phyloP scores from a whole-genome alignment of 2,888 invertebrate genomes.

The Podotricha telesiphe region DNA sequence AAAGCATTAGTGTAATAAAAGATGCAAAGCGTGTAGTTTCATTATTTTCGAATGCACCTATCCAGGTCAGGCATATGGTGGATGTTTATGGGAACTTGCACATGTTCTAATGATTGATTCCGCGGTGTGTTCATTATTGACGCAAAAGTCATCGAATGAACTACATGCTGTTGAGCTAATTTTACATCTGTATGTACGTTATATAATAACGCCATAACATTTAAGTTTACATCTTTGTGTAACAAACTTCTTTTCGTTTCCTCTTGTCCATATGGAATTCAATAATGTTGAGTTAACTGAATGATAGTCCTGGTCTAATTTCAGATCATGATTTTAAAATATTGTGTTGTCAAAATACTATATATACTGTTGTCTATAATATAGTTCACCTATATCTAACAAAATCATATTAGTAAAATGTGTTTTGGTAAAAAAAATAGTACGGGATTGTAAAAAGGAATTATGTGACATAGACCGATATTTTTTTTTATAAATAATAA shows the following conservation, averaged over 20 bases:
- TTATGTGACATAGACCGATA: too few species aligned
- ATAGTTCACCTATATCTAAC: too few species aligned
- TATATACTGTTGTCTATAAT: too few species aligned
- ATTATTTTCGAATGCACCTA: constrained; percentile 32
- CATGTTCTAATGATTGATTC: constrained; percentile 35
- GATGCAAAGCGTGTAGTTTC: constrained; percentile 32
- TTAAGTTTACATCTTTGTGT: too few species aligned
- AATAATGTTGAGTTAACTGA: too few species aligned
- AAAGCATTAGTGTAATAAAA: constrained; percentile 38
- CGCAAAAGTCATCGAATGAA: not conserved
- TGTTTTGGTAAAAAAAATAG: too few species aligned
- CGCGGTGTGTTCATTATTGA: constrained; percentile 14
- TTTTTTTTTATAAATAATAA: not conserved
- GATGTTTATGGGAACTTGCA: constrained; percentile 46
- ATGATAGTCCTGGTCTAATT: too few species aligned
- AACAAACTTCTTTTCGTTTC: not conserved
- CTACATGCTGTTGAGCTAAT: not conserved
- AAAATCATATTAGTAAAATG: too few species aligned
- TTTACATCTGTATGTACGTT: not conserved
- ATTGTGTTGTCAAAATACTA: not conserved
- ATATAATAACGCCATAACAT: not conserved
- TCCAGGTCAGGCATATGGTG: constrained; percentile 40
- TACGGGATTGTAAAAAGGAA: not conserved
- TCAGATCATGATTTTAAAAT: too few species aligned
- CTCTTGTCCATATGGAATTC: not conserved